Evolutionary conservation across 2,797 vertebrate genomes (phyloP).

Genomic region (Helostoma temminkii): DNA sequence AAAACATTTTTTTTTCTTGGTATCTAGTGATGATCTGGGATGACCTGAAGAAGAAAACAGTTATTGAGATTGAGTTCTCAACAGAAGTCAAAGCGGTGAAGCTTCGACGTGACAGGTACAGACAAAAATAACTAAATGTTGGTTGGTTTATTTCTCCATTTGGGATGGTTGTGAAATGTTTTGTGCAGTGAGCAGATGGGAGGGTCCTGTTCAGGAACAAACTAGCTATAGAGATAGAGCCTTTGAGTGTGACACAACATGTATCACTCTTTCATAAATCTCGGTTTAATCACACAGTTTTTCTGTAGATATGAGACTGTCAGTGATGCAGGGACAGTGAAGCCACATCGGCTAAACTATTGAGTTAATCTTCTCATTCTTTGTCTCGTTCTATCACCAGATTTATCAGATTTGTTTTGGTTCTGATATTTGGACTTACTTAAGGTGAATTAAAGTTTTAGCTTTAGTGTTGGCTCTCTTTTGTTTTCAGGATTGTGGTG

Average conservation of each 20-base stretch:
- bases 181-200: not conserved
- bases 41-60: conserved; percentile 98
- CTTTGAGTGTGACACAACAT: not conserved
- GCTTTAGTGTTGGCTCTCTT: not conserved
- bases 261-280: not conserved
- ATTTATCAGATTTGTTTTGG: not conserved
- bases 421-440: no score
- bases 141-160: not conserved
- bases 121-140: not conserved
- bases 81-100: conserved; percentile 99
- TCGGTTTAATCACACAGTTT: not conserved
- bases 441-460: not conserved
- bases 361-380: not conserved
- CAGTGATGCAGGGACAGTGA: not conserved
- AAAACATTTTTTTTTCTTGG: not conserved
- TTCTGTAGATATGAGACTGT: not conserved
- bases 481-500: conserved; percentile 92
- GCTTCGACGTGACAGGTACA: conserved; percentile 93
- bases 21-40: conserved; percentile 98
- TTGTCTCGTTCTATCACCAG: not conserved
- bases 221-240: not conserved
- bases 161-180: not conserved
- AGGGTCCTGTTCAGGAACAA: not conserved
- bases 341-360: not conserved
- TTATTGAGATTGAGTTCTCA: conserved; percentile 99